A percentile compares a stretch with the other conserved stretches of the same genome.
Conservation (phyloP, 1,140 invertebrate species). For the Temnothorax curvispinosus region DNA sequence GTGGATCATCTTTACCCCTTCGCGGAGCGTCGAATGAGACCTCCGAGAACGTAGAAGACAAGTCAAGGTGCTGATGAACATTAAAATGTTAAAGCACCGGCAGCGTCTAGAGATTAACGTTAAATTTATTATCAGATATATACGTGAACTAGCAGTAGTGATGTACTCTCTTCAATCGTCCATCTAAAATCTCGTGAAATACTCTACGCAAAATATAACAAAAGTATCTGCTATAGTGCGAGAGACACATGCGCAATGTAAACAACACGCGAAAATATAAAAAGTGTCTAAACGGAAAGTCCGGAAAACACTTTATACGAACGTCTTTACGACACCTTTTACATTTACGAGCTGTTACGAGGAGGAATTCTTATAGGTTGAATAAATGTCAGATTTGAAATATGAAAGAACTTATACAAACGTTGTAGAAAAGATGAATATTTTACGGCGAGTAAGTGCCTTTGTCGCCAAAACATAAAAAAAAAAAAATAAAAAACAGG, state of each 20-base stretch:
- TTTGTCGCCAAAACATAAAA: not conserved
- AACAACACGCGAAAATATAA: not conserved
- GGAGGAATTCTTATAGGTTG: not conserved
- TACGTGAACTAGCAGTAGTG: not conserved
- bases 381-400: not conserved
- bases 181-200: constrained; percentile 50
- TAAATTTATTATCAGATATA: constrained; percentile 8
- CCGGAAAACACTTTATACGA: not conserved
- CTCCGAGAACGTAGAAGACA: not conserved
- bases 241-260: not conserved
- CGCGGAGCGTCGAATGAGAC: not conserved
- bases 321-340: not conserved
- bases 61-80: not conserved
- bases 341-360: not conserved
- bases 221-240: not conserved
- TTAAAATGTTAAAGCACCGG: constrained; percentile 43
- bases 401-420: not conserved
- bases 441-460: not conserved
- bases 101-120: not conserved
- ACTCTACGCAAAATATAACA: constrained; percentile 7
- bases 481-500: not conserved
- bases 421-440: not conserved
- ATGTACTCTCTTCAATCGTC: constrained; percentile 38
- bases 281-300: not conserved
- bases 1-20: not conserved